A percentile compares a stretch with the other conserved stretches of the same genome.
Evolutionary conservation across 2,888 invertebrate species (phyloP).

Genomic region (Artemia sinica): DNA sequence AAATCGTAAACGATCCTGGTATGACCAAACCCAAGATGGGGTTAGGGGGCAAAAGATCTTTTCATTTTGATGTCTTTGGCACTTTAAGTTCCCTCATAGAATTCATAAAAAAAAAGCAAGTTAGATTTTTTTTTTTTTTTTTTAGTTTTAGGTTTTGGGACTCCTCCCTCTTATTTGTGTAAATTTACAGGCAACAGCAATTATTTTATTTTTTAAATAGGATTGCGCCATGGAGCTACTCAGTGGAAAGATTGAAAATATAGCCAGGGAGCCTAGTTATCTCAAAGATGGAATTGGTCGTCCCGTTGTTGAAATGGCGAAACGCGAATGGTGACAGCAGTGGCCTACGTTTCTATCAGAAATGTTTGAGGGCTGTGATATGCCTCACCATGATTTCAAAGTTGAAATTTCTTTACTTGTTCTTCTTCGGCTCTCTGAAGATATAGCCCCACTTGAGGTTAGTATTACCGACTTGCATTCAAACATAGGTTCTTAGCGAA

Average conservation of each 20-base stretch:
- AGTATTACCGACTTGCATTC: conserved; percentile 9
- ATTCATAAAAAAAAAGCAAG: too few species aligned
- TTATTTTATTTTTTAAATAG: conserved; percentile 31
- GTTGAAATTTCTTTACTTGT: conserved; percentile 43
- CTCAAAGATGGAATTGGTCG: conserved; percentile 69
- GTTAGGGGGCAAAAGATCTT: too few species aligned
- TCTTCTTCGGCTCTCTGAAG: conserved; percentile 75
- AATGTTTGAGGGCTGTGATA: not conserved
- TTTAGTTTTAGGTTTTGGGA: too few species aligned
- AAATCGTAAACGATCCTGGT: too few species aligned
- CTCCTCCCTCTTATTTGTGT: too few species aligned
- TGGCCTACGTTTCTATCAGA: conserved; percentile 56
- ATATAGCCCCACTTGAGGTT: conserved; percentile 72
- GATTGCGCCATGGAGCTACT: conserved; percentile 71
- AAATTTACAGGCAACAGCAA: not conserved
- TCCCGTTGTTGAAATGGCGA: conserved; percentile 90
- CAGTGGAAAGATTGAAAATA: conserved; percentile 52
- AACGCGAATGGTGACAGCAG: conserved; percentile 92
- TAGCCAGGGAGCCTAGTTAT: conserved; percentile 50
- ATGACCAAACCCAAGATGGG: too few species aligned
- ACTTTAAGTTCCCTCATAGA: too few species aligned
- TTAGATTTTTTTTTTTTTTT: too few species aligned
- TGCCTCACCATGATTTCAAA: not conserved
- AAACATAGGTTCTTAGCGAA: too few species aligned
- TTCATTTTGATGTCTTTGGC: too few species aligned